These are phyloP conservation scores for Epizoanthus fatuus DNA, from an alignment of 92 coral and sea anemone genomes.

Conservation along the genomic window DNA sequence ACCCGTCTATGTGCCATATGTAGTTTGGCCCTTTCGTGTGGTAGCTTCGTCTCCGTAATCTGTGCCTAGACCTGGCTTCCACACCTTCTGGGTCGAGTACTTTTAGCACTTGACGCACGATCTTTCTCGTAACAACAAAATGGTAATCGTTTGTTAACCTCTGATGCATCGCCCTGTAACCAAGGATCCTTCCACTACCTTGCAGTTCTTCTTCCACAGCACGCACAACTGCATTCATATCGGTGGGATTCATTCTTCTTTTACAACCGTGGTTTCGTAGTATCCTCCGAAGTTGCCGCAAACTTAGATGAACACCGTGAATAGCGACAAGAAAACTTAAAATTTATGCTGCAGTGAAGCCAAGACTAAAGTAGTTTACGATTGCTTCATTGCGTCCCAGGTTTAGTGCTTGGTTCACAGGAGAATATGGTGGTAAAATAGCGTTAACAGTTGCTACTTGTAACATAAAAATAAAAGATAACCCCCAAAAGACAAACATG, in stretches of 20 bases:
- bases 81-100: constrained; percentile 56
- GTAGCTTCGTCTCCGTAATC: constrained; percentile 19
- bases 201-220: constrained; percentile 41
- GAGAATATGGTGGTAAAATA: background rate
- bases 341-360: background rate
- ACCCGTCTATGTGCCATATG: constrained; percentile 48
- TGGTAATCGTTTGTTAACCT: background rate
- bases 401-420: background rate
- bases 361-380: background rate
- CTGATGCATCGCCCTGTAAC: constrained; percentile 49
- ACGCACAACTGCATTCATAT: constrained; percentile 26
- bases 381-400: background rate
- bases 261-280: constrained; percentile 29
- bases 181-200: constrained; percentile 43
- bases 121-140: constrained; percentile 49
- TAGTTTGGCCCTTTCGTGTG: constrained; percentile 43
- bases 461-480: background rate
- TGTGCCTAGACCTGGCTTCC: constrained; percentile 28
- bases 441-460: background rate
- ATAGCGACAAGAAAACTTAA: constrained; percentile 13
- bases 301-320: background rate
- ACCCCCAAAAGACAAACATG: background rate
- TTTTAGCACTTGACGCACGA: constrained; percentile 44
- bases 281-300: background rate
- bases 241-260: constrained; percentile 25